phyloP scores from a whole-genome alignment of 1,140 invertebrate genomes.

The Drosophila sturtevanti region DNA sequence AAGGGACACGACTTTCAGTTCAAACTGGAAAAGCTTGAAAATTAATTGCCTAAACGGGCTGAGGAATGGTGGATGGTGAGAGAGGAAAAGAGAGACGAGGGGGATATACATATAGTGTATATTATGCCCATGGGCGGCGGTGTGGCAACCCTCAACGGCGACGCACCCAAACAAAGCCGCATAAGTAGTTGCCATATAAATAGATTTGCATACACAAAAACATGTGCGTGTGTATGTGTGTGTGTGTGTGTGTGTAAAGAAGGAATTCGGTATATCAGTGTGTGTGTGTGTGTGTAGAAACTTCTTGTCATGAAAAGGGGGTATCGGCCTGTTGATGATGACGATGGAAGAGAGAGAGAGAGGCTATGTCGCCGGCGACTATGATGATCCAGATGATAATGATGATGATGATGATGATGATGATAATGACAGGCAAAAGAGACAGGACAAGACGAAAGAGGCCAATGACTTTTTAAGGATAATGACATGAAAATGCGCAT shows the following conservation, averaged over 20 bases:
- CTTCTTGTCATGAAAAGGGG: background rate
- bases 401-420: slow-evolving; percentile 7
- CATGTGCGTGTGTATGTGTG: slow-evolving; percentile 3
- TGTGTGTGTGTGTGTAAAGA: slow-evolving; percentile 1
- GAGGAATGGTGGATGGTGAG: too few species aligned
- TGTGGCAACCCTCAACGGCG: slow-evolving; percentile 14
- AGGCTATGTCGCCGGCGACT: background rate
- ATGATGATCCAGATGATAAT: slow-evolving; percentile 5
- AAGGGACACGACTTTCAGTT: slow-evolving; percentile 22
- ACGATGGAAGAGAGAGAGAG: background rate
- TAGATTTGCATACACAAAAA: slow-evolving; percentile 57
- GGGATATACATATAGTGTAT: slow-evolving; percentile 43
- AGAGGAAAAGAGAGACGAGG: background rate
- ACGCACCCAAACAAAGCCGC: slow-evolving; percentile 46
- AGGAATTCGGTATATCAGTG: background rate
- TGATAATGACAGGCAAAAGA: slow-evolving; percentile 29
- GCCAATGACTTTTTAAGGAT: slow-evolving; percentile 67
- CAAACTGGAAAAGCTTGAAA: slow-evolving; percentile 56
- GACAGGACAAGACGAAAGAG: slow-evolving; percentile 15
- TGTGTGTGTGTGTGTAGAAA: background rate
- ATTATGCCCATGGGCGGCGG: slow-evolving; percentile 14
- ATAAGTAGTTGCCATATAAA: slow-evolving; percentile 64
- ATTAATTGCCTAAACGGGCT: slow-evolving; percentile 54
- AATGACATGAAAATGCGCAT: slow-evolving; percentile 72
- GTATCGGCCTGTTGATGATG: slow-evolving; percentile 10